Evolutionary conservation across 2,113 vertebrate genomes (phyloP).

Genomic region (Cyphomyrus plagiostoma): DNA sequence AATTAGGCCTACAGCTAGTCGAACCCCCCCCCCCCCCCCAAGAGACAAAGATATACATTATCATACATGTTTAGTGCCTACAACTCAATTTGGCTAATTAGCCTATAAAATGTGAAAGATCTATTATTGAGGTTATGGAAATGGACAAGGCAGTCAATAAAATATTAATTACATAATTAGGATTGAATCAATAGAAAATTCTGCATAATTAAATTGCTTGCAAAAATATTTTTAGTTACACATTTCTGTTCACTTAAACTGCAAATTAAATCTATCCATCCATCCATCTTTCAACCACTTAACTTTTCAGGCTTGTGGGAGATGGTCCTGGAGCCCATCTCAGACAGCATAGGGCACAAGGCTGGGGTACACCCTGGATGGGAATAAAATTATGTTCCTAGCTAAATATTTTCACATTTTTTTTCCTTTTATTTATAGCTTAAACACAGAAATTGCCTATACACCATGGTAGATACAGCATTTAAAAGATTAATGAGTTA

Average conservation of each 20-base stretch:
- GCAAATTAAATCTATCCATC: not conserved
- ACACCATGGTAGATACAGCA: not conserved
- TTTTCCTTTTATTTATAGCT: not conserved
- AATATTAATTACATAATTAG: slow-evolving; percentile 35
- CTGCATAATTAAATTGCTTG: not conserved
- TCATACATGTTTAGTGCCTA: slow-evolving; percentile 23
- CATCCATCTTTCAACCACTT: not conserved
- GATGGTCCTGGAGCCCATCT: not conserved
- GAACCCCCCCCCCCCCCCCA: not conserved
- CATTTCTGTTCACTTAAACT: not conserved
- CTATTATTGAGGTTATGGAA: slow-evolving; percentile 24
- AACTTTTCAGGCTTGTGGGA: not conserved
- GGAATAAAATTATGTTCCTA: not conserved
- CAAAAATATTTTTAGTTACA: not conserved
- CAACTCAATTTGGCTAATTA: slow-evolving; percentile 32
- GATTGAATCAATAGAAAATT: slow-evolving; percentile 12
- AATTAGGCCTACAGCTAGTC: not conserved
- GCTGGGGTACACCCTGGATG: not conserved
- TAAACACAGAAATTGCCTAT: not conserved
- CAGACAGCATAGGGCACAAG: not conserved
- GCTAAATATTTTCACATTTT: not conserved
- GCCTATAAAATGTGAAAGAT: slow-evolving; percentile 25
- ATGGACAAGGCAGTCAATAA: slow-evolving; percentile 26
- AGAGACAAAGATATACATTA: slow-evolving; percentile 23
- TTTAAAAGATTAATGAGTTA: not conserved